phyloP scores from a whole-genome alignment of 2,113 vertebrate species.

The Tupaia tana region DNA sequence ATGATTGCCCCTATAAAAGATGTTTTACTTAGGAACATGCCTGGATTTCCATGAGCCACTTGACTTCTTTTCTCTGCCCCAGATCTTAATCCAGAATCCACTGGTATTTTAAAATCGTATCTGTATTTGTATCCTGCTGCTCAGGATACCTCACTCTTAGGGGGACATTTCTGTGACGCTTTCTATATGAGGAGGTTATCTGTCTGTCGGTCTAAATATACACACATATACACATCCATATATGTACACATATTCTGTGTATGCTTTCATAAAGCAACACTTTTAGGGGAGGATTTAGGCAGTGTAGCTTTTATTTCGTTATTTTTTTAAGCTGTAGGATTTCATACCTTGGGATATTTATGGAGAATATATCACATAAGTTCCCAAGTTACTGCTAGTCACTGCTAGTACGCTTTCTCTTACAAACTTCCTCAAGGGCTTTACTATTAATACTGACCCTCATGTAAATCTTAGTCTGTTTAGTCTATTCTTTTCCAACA shows the following conservation, averaged over 20 bases:
- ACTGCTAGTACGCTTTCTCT: not conserved
- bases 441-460: conserved; percentile 18
- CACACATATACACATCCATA: rapidly evolving
- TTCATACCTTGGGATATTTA: conserved; percentile 26
- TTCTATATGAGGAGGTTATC: conserved; percentile 15
- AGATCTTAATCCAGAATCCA: conserved; percentile 53
- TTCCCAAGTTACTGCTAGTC: conserved; percentile 27
- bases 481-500: not conserved
- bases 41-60: conserved; percentile 46
- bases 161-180: conserved; percentile 54
- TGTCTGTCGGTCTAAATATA: too few relatives aligned
- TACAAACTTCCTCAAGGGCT: not conserved
- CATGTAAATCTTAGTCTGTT: not conserved
- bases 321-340: not conserved
- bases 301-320: not conserved
- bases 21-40: conserved; percentile 52
- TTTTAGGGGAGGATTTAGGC: not conserved
- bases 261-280: conserved; percentile 62
- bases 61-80: conserved; percentile 60
- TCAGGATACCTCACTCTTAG: conserved; percentile 67
- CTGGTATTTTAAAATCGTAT: conserved; percentile 68
- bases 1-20: not conserved
- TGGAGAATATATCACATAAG: not conserved
- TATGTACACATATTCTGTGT: not conserved
- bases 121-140: conserved; percentile 60